Evolutionary conservation across 2,888 invertebrate species (phyloP), one percentile per base, ranked within the genome.

Genomic region (Acrobasis suavella): DNA sequence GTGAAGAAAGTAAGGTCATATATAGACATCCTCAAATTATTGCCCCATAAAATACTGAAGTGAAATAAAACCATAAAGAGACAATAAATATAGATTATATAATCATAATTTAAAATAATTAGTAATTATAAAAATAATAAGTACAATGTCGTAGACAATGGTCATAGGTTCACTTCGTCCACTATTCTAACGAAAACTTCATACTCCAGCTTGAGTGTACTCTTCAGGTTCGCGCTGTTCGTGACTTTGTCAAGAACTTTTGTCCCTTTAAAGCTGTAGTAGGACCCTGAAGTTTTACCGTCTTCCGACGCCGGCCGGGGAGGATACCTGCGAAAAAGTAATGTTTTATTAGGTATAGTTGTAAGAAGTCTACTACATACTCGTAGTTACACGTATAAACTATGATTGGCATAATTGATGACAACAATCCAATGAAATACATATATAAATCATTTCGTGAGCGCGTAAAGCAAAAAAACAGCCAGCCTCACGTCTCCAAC

Each of bases 111-210:
- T 39, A 55, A 55, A 39, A 15, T 2, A n/a, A 16, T 15, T 55
- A 55, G 15, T 39, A 16, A 14, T 17, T 17, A 42, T 42, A 56
- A 15, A 56, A 42, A 56, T 42, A 42, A 59, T 60, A 51, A 60
- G 60, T 60, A 22, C 60, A 39, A 15, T 58, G 15, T 39, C 16
- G 22, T 32, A 46, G 2, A 50, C n/a, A 49, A 8, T 55, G 12
- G n/a, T n/a, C n/a, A n/a, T n/a, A n/a, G n/a, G 6, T 67, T 70
- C 60, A 74, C 76, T 66, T 82, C 80, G 62, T 90, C 89, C 0
- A 89, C 85, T 7, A 91, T 80, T 70, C 85, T 81, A n/a, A 89
- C 87, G 64, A 86, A 84, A 1, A 91, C 87, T 81, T 90, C 91
- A 65, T 91, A 91, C 66, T 91, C 85, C 63, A 91, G 73, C 69